Evolutionary conservation across 2,888 invertebrate genomes (phyloP), one percentile per base, ranked within the genome.

Genomic region (Dynastes hyllus): DNA sequence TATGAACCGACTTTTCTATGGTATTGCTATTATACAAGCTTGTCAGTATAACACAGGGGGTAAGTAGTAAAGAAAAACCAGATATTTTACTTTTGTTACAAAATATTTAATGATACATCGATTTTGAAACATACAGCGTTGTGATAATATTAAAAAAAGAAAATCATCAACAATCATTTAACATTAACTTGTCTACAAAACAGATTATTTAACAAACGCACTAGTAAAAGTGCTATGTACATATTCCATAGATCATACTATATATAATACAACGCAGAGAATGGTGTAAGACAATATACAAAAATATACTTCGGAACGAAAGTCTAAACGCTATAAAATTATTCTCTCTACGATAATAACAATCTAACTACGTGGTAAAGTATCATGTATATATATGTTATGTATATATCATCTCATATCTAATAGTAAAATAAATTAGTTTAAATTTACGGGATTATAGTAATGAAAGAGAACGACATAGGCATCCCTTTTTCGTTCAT

Each of bases 291-390:
- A 83, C 81, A 82, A 79, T 81, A 81, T 81, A 82, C 81, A 82
- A 83, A 82, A 83, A 83, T 82, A 83, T 81, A 79, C 80, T 81
- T 82, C 80, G 69, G 80, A 82, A 81, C 75, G 77, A 78, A 82
- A 80, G 70, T 75, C 73, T 75, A 82, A 58, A 80, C 65, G 69
- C 77, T 69, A 82, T 80, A 83, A 81, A 82, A 81, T 80, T 82
- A 82, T 76, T 51, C 27, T 50, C 76, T 75, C 78, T 79, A 80
- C 73, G 81, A 81, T 79, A 77, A 77, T 81, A 81, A 82, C 81
- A 82, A 66, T 81, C 80, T 81, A 71, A 80, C 63, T 73, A 65
- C 61, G 69, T 71, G 71, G 67, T 66, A 76, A 61, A 77, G 70
- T 70, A 70, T 51, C 16, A 58, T 63, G 22, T 58, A 50, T 76